Base-by-base conservation (phyloP, 1,140 invertebrate species). In the Drosophila insularis region DNA sequence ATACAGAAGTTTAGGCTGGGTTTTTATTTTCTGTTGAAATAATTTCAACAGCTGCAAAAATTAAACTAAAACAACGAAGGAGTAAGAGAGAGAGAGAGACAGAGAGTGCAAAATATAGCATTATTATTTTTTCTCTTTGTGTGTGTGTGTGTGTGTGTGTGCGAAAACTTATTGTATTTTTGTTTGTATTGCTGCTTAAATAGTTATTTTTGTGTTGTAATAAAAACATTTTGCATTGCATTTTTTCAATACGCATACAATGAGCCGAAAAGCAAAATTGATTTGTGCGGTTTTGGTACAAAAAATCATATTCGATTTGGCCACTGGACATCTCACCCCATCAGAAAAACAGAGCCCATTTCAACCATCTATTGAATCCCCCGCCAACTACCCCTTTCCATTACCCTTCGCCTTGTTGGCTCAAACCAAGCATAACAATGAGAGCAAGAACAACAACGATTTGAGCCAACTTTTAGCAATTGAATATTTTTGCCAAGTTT, bases 201-300 rank as follows among this genome's bases (percentile, higher is more conserved):
- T 70, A 63, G 32, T 35, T 66, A 43, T 54, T 40, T 27, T 19
- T 62, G 35, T 71, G 66, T 78, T 86, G 68, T 71, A 76, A 68
- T 58, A 71, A 87, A 79, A 86, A 81, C 71, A 70, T 73, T 76
- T 82, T 68, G 61, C 56, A 74, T 66, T 64, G 74, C 74, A 64
- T 67, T 74, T 74, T 71, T 71, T 59, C 55, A 63, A 74, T 64
- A 54, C 61, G 53, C 66, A 78, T 11, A 21, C 81, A 81, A 74
- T 85, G 67, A 85, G 56, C 68, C 53, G 60, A 72, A 76, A 79
- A 72, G 84, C 69, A 79, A 85, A 27, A 86, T 86, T 87, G 79
- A 86, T 87, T 86, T 86, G 82, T 82, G 82, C 68, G 82, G 82
- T 87, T 81, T 50, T 73, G 50, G 62, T 4, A 23, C 23, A 23